These are phyloP conservation scores for Murina feae DNA, from an alignment of 2,113 vertebrate genomes.

Conservation along the genomic window DNA sequence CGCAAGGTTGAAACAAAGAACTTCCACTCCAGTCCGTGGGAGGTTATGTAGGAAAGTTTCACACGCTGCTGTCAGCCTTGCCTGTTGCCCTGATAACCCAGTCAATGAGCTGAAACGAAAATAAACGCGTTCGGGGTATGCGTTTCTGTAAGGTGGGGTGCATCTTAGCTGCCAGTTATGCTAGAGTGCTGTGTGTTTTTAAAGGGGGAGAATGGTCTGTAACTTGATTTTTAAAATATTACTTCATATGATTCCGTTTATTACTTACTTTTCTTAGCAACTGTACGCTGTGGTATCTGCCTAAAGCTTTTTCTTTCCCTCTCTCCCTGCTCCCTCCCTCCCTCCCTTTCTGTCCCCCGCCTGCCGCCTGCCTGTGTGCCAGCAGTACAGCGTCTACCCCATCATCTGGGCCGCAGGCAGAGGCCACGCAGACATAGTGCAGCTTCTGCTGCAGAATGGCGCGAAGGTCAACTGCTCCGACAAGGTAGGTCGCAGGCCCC, in stretches of 20 bases:
- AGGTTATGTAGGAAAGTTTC: not conserved
- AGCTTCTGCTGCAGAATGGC: constrained; percentile 89
- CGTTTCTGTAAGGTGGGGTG: not conserved
- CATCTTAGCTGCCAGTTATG: not conserved
- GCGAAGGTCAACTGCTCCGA: constrained; percentile 99
- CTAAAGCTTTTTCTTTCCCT: not conserved
- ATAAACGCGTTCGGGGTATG: not conserved
- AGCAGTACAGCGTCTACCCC: constrained; percentile 97
- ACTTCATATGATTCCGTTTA: not conserved
- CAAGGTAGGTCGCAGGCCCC: constrained; percentile 84
- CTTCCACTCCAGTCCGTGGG: not conserved
- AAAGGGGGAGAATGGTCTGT: not conserved
- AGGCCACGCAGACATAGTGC: constrained; percentile 93
- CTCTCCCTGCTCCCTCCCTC: fast-evolving
- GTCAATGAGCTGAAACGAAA: not conserved
- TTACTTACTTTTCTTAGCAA: constrained; percentile 28
- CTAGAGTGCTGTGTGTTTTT: constrained; percentile 19
- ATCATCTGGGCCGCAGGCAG: constrained; percentile 98
- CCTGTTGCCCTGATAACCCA: not conserved
- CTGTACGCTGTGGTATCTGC: not conserved
- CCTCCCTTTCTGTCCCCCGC: fast-evolving
- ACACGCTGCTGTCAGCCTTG: not conserved
- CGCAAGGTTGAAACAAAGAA: not conserved
- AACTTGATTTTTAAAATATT: not conserved
- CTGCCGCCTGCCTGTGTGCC: constrained; percentile 5